Conservation (phyloP, 2,113 vertebrate genomes). For the Ploceus nigricollis region DNA sequence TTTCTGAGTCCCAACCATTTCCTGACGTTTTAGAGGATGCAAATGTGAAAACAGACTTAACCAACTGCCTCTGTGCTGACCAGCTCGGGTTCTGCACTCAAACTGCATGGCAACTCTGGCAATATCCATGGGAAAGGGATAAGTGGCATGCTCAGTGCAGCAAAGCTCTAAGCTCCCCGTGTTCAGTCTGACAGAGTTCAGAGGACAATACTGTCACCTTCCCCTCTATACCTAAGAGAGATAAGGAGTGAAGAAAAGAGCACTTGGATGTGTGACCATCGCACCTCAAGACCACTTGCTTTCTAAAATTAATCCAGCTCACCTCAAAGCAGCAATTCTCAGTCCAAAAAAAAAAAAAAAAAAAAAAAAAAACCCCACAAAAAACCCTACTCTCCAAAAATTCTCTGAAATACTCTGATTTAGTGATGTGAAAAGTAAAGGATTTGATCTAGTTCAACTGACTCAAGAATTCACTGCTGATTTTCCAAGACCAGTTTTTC, state of each 20-base stretch:
- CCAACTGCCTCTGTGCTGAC: neutral
- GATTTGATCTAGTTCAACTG: neutral
- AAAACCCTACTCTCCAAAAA: neutral
- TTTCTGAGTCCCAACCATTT: rapidly evolving
- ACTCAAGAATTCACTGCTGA: neutral
- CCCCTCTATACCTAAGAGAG: neutral
- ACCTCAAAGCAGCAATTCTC: neutral
- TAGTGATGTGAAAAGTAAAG: neutral
- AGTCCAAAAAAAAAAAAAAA: neutral
- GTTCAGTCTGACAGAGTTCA: neutral
- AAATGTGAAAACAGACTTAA: neutral
- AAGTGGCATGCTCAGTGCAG: neutral
- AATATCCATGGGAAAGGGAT: neutral
- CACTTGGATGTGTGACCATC: neutral
- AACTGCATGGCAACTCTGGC: neutral
- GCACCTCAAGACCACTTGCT: neutral
- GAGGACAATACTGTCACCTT: neutral
- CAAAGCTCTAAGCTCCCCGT: neutral
- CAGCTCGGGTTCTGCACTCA: neutral
- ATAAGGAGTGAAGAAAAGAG: neutral
- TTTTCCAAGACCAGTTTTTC: neutral
- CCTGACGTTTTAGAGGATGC: neutral
- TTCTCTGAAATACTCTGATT: neutral
- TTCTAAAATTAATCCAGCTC: neutral
- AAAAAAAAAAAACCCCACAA: neutral